Conservation (phyloP, 2,113 vertebrate genomes). For the Microcebus jonahi region DNA sequence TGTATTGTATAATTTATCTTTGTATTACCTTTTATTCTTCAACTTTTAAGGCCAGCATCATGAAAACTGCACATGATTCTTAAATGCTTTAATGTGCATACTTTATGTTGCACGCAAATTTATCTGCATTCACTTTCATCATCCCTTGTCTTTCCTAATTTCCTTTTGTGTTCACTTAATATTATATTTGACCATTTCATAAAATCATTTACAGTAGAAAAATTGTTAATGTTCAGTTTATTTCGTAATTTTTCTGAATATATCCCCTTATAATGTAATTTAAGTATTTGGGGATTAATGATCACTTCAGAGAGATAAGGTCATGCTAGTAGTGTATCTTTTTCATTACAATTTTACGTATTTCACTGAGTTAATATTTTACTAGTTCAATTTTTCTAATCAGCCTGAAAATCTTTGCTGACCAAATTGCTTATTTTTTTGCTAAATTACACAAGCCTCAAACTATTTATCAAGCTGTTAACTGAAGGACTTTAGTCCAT, state of each 20-base stretch:
- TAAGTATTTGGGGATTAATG: constrained; percentile 4
- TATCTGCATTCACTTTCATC: not conserved
- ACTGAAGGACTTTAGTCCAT: not conserved
- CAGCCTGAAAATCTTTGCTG: constrained; percentile 48
- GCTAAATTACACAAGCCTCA: not conserved
- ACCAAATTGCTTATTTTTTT: not conserved
- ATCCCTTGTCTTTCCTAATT: not conserved
- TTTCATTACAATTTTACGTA: not conserved
- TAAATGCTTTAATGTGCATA: not conserved
- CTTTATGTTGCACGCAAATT: not conserved
- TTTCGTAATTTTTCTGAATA: not conserved
- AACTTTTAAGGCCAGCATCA: not conserved
- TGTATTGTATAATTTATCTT: not conserved
- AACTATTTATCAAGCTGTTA: not conserved
- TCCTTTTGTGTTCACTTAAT: not conserved
- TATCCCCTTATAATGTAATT: not conserved
- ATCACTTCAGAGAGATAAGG: not conserved
- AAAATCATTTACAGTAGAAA: not conserved
- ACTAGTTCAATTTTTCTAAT: constrained; percentile 18
- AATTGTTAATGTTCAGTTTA: not conserved
- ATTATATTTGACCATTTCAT: not conserved
- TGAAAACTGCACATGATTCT: not conserved
- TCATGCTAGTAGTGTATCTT: not conserved
- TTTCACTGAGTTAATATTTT: not conserved
- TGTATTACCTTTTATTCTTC: not conserved